A percentile compares a stretch with the other conserved stretches of the same genome.
Conservation (phyloP, 1,140 invertebrate genomes). For the Drosophila ogumai region DNA sequence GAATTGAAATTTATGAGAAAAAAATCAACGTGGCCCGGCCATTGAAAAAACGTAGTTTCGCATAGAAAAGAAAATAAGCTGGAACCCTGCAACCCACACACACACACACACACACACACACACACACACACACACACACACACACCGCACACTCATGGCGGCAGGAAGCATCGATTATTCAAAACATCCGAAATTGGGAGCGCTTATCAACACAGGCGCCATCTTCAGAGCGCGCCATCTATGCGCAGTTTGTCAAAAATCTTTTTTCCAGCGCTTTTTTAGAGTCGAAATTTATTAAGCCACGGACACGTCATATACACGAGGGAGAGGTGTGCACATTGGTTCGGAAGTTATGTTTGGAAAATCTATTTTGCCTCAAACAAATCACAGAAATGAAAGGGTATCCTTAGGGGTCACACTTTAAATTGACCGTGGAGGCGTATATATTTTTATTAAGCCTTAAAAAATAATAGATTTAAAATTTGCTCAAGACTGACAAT, state of each 20-base stretch:
- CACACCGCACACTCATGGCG: conserved; percentile 4
- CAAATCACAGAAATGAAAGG: neutral
- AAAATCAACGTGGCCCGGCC: conserved; percentile 51
- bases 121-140: conserved; percentile 6
- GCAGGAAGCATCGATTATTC: conserved; percentile 82
- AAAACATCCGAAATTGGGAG: conserved; percentile 79
- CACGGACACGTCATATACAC: conserved; percentile 11
- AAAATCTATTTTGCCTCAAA: neutral
- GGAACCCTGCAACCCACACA: conserved; percentile 3
- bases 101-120: conserved; percentile 3
- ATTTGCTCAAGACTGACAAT: neutral
- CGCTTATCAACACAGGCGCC: conserved; percentile 76
- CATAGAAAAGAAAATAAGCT: conserved; percentile 37
- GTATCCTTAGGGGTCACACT: neutral
- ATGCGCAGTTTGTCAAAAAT: conserved; percentile 79
- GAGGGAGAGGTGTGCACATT: conserved; percentile 4
- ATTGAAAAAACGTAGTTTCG: conserved; percentile 43
- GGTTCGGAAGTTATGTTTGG: neutral
- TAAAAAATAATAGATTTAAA: too few relatives aligned
- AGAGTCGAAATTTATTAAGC: conserved; percentile 38
- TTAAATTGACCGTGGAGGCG: too few relatives aligned
- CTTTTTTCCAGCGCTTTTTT: conserved; percentile 28
- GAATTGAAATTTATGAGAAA: conserved; percentile 71
- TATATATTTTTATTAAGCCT: too few relatives aligned
- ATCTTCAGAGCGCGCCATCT: conserved; percentile 47